Conservation (phyloP, 2,113 vertebrate species). For the Ceyx melanurus region DNA sequence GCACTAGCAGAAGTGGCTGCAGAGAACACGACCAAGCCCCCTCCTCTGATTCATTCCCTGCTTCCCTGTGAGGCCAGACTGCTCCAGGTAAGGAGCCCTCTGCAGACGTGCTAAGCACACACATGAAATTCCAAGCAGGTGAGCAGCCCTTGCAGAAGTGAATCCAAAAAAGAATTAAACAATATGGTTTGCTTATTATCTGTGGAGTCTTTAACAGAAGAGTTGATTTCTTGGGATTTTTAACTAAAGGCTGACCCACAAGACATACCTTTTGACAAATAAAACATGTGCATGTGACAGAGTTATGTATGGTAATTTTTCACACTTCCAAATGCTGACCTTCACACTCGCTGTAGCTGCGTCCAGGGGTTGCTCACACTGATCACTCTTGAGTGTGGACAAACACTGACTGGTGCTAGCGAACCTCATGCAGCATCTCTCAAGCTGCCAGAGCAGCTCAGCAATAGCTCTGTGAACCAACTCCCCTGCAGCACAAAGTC, state of each 20-base stretch:
- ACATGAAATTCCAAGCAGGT: background rate
- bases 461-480: conserved; percentile 9
- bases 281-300: conserved; percentile 62
- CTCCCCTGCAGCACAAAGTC: background rate
- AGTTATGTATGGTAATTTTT: conserved; percentile 51
- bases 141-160: background rate
- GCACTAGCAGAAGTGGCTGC: background rate
- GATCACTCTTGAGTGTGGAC: background rate
- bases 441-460: conserved; percentile 11
- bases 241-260: conserved; percentile 33
- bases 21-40: background rate
- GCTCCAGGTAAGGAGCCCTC: background rate
- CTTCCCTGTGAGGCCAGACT: rapidly evolving
- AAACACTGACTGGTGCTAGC: conserved; percentile 37
- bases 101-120: background rate
- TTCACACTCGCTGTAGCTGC: background rate
- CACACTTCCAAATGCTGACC: background rate
- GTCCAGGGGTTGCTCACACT: background rate
- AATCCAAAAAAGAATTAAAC: conserved; percentile 45
- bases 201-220: background rate
- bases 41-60: rapidly evolving
- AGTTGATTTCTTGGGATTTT: conserved; percentile 34
- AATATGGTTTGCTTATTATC: conserved; percentile 8
- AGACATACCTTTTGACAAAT: conserved; percentile 50
- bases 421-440: conserved; percentile 39